These are phyloP conservation scores for Macrochelys suwanniensis DNA, from an alignment of 2,797 vertebrate species.

Conservation along the genomic window DNA sequence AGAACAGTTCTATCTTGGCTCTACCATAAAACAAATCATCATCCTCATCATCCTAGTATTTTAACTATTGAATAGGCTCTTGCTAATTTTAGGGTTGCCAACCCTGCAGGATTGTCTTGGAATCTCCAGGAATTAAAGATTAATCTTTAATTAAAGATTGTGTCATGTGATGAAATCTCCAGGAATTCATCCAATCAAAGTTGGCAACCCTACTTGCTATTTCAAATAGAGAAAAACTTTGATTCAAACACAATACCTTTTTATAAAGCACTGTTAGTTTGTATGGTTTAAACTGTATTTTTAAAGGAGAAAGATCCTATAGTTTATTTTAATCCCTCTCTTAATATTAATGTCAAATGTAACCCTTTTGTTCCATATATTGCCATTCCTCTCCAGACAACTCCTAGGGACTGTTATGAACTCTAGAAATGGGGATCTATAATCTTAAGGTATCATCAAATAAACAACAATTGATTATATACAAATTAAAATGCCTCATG, in stretches of 20 bases:
- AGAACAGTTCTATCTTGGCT: background rate
- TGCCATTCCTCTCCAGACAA: too few relatives aligned
- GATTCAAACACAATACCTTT: background rate
- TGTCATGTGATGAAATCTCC: too few relatives aligned
- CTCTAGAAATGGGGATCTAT: too few relatives aligned
- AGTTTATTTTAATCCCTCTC: background rate
- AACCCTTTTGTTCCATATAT: background rate
- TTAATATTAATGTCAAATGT: too few relatives aligned
- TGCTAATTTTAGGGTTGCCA: background rate
- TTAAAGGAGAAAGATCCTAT: background rate
- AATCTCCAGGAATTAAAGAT: too few relatives aligned
- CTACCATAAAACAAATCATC: background rate
- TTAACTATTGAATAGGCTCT: background rate
- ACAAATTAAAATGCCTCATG: too few relatives aligned
- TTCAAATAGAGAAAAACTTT: background rate
- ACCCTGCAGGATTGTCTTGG: too few relatives aligned
- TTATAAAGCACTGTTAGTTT: background rate
- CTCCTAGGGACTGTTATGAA: too few relatives aligned
- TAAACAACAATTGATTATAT: too few relatives aligned
- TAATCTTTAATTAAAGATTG: too few relatives aligned
- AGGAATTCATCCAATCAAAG: too few relatives aligned
- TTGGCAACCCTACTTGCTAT: background rate
- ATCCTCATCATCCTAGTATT: background rate
- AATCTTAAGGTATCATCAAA: too few relatives aligned
- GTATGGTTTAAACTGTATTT: background rate